Conservation (phyloP, 2,888 invertebrate species). For the Odontomyia ornata region DNA sequence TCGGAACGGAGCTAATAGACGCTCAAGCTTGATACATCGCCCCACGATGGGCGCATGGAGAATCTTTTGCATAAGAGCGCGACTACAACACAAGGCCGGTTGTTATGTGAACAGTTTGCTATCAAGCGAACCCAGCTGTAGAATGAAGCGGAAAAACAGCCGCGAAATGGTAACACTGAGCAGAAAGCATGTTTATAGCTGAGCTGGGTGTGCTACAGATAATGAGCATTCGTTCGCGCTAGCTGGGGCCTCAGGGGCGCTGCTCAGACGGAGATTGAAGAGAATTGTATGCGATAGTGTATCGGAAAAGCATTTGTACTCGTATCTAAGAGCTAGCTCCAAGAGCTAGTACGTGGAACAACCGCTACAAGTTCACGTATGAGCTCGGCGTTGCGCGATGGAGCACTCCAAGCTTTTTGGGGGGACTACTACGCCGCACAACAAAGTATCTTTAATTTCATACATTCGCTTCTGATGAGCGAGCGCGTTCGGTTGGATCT, state of each 20-base stretch:
- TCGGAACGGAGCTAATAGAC: not conserved
- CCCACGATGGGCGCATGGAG: conserved; percentile 25
- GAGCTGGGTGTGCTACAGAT: not conserved
- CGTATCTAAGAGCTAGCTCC: not conserved
- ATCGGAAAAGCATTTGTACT: not conserved
- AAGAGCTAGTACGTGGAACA: conserved; percentile 8
- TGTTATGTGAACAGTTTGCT: not conserved
- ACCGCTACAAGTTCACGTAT: not conserved
- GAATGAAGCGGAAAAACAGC: too few species aligned
- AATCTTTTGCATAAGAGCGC: not conserved
- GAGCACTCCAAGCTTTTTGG: conserved; percentile 23
- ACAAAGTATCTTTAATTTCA: conserved; percentile 23
- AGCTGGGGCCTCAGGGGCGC: conserved; percentile 1
- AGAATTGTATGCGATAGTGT: not conserved
- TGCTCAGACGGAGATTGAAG: conserved; percentile 2
- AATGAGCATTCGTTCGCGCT: not conserved
- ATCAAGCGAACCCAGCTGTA: not conserved
- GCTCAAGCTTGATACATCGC: not conserved
- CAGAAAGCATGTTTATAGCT: not conserved
- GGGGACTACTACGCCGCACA: conserved; percentile 31
- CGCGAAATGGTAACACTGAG: too few species aligned
- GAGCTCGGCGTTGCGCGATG: not conserved
- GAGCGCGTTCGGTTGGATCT: conserved; percentile 33
- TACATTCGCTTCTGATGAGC: conserved; percentile 42
- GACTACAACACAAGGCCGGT: conserved; percentile 4